Evolutionary conservation across 2,888 invertebrate genomes (phyloP).

Genomic region (Chymomyza amoena): DNA sequence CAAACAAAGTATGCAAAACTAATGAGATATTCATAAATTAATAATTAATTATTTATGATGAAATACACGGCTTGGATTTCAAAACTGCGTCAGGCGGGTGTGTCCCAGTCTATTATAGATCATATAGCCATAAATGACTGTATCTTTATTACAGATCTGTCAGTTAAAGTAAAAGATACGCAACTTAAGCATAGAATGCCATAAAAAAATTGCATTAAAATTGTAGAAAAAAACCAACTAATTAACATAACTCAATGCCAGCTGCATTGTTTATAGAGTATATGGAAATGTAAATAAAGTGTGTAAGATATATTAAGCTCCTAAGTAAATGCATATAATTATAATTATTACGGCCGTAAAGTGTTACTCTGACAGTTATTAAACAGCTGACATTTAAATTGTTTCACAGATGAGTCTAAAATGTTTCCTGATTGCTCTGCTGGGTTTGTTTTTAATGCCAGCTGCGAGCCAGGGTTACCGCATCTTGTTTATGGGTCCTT

Average conservation of each 20-base stretch:
- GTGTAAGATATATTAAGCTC: conserved; percentile 1
- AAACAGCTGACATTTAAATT: conserved; percentile 32
- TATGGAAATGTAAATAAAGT: conserved; percentile 10
- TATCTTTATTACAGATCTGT: not conserved
- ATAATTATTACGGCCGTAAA: not conserved
- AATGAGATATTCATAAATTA: conserved; percentile 42
- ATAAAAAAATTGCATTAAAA: not conserved
- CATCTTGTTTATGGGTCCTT: conserved; percentile 77
- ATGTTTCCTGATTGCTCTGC: conserved; percentile 34
- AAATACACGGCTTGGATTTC: conserved; percentile 51
- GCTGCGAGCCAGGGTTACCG: conserved; percentile 46
- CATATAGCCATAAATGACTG: not conserved
- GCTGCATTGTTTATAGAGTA: not conserved
- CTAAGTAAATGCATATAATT: not conserved
- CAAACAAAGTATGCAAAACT: not conserved
- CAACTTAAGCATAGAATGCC: conserved; percentile 3
- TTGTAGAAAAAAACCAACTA: not conserved
- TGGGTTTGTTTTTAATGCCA: conserved; percentile 30
- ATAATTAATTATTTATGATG: conserved; percentile 51
- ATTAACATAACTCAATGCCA: not conserved
- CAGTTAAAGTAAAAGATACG: not conserved
- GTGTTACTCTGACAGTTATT: conserved; percentile 23
- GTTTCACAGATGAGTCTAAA: conserved; percentile 28
- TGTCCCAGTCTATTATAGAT: not conserved
- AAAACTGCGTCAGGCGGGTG: conserved; percentile 24